These are phyloP conservation scores for Natator depressus DNA, from an alignment of 2,113 vertebrate species.

Conservation along the genomic window DNA sequence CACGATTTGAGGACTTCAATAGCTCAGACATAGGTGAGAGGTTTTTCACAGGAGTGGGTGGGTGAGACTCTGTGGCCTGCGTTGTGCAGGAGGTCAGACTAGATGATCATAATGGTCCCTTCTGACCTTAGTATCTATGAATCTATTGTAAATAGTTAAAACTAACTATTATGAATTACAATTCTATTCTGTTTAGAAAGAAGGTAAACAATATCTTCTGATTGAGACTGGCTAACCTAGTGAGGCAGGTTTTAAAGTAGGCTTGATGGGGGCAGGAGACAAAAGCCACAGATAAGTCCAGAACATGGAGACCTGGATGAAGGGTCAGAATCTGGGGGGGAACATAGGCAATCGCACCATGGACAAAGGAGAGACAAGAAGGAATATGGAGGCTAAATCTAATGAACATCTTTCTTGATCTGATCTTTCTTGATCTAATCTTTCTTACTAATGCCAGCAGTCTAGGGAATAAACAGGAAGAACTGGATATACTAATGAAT, in stretches of 20 bases:
- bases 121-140: too few relatives aligned
- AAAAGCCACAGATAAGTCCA: background rate
- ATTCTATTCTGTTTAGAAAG: background rate
- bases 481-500: background rate
- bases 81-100: too few relatives aligned
- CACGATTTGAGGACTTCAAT: too few relatives aligned
- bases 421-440: too few relatives aligned
- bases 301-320: background rate
- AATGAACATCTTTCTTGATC: background rate
- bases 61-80: too few relatives aligned
- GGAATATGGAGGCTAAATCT: background rate
- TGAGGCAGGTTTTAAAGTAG: background rate
- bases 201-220: background rate
- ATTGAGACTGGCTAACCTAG: background rate
- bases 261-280: background rate
- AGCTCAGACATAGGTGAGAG: too few relatives aligned
- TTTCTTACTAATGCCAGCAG: background rate
- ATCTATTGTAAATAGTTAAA: background rate
- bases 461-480: background rate
- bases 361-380: background rate
- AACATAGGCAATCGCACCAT: background rate
- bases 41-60: too few relatives aligned
- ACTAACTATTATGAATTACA: background rate
- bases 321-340: background rate
- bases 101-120: too few relatives aligned